Base-by-base conservation (phyloP, 1,140 invertebrate genomes). In the Rhopalosiphum maidis region DNA sequence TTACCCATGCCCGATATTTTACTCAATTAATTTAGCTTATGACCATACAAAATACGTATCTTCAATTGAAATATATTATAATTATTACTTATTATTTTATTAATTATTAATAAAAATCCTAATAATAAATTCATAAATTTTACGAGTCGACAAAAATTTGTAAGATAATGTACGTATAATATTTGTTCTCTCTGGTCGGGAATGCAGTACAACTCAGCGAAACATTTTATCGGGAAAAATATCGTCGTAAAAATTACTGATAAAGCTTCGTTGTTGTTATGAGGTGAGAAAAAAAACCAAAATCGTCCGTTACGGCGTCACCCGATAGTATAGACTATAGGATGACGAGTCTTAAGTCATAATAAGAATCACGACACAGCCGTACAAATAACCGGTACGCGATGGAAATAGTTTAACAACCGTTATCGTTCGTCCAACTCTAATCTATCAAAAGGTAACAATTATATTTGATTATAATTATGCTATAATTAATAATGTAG, bases 181-280 rank as follows among this genome's bases (percentile, higher is more conserved):
- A n/a, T 77, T 18, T n/a, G n/a, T 77, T 77, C 15, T 77, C 15
- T n/a, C 60, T n/a, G 60, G 30, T 60, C 60, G 30, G 30, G 60
- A 77, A 77, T 77, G 30, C 5, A 77, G 60, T n/a, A 77, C 30
- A 77, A n/a, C 60, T n/a, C 15, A 15, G 30, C 30, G 2, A 77
- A 77, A n/a, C n/a, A 77, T 77, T n/a, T 77, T 77, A 77, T 77
- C 30, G 30, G n/a, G 60, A n/a, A 77, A 68, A 77, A 77, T 77
- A 77, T 77, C 15, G 60, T 77, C 11, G n/a, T 35, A 77, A 77
- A 77, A 77, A 77, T n/a, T 35, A n/a, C 11, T 77, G 60, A 68
- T 68, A n/a, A 68, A n/a, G 4, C 15, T n/a, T 68, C 11, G 60
- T 77, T 77, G 60, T 77, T 77, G 60, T n/a, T 15, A 30, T 77